Percentiles rank a stretch among this genome's conserved stretches.
These are phyloP conservation scores for Clarias batrachus DNA, from an alignment of 2,113 vertebrate genomes.

Conservation along the genomic window DNA sequence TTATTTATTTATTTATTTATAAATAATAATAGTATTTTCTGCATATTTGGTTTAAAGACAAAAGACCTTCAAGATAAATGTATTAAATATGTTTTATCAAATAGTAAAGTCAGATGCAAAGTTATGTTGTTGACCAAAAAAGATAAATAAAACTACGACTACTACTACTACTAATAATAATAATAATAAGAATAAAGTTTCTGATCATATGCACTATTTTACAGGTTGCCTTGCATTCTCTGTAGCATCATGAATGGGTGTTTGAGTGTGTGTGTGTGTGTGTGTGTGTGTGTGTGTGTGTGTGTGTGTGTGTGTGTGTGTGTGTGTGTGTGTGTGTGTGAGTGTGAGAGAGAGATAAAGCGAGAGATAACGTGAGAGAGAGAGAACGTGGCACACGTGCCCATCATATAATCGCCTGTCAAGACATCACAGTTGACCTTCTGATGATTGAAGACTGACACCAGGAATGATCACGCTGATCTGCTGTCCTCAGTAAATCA, in stretches of 20 bases:
- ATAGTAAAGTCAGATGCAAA: background rate
- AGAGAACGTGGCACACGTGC: background rate
- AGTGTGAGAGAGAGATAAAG: background rate
- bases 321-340: background rate
- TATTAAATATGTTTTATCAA: background rate
- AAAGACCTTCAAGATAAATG: background rate
- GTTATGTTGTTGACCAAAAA: background rate
- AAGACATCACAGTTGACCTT: constrained; percentile 45
- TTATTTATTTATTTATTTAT: too few species aligned
- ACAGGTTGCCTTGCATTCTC: background rate
- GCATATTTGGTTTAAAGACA: background rate
- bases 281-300: background rate
- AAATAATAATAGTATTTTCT: background rate
- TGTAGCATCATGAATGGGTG: background rate
- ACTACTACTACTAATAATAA: background rate
- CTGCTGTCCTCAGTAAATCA: constrained; percentile 35
- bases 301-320: constrained; percentile 6
- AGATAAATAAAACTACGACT: background rate
- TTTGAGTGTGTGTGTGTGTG: constrained; percentile 6
- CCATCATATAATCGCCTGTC: constrained; percentile 17
- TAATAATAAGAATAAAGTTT: background rate
- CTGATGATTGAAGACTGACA: constrained; percentile 42
- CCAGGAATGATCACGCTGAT: background rate
- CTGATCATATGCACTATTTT: too few species aligned
- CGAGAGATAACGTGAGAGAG: background rate